Percentiles rank a stretch among this genome's conserved stretches.
Evolutionary conservation across 2,888 invertebrate genomes (phyloP).

Genomic region (Acanthoscelides obtectus): DNA sequence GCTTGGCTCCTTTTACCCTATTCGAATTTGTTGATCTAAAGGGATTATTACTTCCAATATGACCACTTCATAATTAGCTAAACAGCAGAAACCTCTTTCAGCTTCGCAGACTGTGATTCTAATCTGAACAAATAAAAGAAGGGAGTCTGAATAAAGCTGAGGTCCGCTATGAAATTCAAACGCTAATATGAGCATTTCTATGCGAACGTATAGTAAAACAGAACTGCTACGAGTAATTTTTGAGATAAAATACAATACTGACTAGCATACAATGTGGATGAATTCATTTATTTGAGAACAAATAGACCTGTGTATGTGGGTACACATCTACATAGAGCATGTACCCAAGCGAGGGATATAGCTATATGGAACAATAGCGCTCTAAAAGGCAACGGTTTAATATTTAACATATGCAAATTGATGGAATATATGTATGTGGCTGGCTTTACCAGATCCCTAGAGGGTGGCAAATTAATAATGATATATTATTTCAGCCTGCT

Average conservation of each 20-base stretch:
- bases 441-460: background rate
- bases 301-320: background rate
- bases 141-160: background rate
- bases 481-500: background rate
- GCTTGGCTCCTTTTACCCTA: too few species aligned
- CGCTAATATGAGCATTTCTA: background rate
- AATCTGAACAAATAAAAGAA: background rate
- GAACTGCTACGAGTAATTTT: background rate
- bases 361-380: background rate
- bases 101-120: background rate
- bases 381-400: background rate
- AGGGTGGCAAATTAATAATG: background rate
- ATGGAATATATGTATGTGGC: background rate
- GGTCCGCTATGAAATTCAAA: background rate
- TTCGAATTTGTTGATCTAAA: too few species aligned
- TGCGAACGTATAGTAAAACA: background rate
- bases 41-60: too few species aligned
- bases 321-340: background rate
- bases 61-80: too few species aligned
- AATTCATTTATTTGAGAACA: background rate
- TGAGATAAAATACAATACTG: background rate
- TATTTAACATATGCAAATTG: background rate
- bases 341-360: background rate
- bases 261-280: background rate
- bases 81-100: background rate